Percentiles rank a stretch among this genome's conserved stretches.
phyloP scores from a whole-genome alignment of 2,113 vertebrate species.

The Anser cygnoides region DNA sequence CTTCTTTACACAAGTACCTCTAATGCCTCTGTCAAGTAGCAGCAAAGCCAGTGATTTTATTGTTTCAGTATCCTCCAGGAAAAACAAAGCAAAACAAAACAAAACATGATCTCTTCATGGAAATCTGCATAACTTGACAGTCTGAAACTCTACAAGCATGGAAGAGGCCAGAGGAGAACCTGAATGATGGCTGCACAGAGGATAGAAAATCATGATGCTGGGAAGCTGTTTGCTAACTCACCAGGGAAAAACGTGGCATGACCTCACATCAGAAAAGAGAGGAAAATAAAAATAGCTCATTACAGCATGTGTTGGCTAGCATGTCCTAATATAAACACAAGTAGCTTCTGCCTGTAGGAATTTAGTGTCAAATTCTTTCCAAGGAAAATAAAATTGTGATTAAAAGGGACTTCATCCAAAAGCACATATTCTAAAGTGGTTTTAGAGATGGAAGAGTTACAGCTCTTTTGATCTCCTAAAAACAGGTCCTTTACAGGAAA shows the following conservation, averaged over 20 bases:
- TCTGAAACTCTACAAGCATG: neutral
- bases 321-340: neutral
- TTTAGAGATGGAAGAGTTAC: neutral
- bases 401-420: neutral
- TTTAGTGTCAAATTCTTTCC: neutral
- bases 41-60: neutral
- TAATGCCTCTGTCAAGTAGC: neutral
- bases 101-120: neutral
- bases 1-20: neutral
- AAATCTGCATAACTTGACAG: neutral
- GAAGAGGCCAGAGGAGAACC: neutral
- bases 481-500: neutral
- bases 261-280: neutral
- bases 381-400: neutral
- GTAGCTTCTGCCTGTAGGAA: neutral
- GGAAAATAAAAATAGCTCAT: constrained; percentile 42
- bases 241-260: neutral
- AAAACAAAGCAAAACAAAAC: neutral
- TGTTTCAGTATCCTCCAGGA: neutral
- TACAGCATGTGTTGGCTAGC: constrained; percentile 2
- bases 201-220: neutral
- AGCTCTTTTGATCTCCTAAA: neutral
- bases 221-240: neutral
- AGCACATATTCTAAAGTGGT: neutral
- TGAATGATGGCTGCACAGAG: neutral